Percentiles rank a stretch among this genome's conserved stretches.
These are phyloP conservation scores for Chymomyza fuscimana DNA, from an alignment of 2,888 invertebrate species.

Conservation along the genomic window DNA sequence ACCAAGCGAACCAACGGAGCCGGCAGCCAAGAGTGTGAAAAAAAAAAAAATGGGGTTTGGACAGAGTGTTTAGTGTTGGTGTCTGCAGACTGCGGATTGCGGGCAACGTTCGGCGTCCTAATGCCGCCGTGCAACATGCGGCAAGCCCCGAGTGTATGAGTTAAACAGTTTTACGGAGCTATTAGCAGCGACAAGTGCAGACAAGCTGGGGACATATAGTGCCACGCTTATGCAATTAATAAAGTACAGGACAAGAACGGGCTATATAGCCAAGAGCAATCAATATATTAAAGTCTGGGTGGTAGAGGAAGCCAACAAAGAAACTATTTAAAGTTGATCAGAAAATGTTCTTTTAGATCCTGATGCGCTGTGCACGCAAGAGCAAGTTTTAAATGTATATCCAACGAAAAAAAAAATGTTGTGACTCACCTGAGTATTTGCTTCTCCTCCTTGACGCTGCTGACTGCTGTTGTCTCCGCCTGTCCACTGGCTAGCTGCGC, in stretches of 20 bases:
- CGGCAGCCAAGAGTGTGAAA: background rate
- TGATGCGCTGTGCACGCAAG: no score
- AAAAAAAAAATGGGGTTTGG: no score
- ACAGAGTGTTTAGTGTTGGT: background rate
- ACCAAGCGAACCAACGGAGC: background rate
- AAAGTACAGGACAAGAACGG: slow-evolving; percentile 39
- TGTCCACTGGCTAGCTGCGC: background rate
- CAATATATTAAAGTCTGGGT: background rate
- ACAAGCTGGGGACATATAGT: slow-evolving; percentile 34
- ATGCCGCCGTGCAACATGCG: background rate
- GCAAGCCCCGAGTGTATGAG: slow-evolving; percentile 49
- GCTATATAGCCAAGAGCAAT: slow-evolving; percentile 5
- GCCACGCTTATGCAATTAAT: slow-evolving; percentile 62
- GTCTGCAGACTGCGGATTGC: background rate
- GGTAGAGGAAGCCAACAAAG: no score
- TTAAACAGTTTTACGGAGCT: slow-evolving; percentile 63
- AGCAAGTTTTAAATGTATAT: no score
- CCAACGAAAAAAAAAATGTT: background rate
- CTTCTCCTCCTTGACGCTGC: background rate
- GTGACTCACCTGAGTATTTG: background rate
- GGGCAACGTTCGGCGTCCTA: background rate
- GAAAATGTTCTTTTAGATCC: no score
- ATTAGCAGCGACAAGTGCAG: slow-evolving; percentile 66
- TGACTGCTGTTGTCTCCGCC: background rate
- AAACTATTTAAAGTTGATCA: no score